These are phyloP conservation scores for Hirundichthys speculiger DNA, from an alignment of 2,113 vertebrate genomes.

Conservation along the genomic window DNA sequence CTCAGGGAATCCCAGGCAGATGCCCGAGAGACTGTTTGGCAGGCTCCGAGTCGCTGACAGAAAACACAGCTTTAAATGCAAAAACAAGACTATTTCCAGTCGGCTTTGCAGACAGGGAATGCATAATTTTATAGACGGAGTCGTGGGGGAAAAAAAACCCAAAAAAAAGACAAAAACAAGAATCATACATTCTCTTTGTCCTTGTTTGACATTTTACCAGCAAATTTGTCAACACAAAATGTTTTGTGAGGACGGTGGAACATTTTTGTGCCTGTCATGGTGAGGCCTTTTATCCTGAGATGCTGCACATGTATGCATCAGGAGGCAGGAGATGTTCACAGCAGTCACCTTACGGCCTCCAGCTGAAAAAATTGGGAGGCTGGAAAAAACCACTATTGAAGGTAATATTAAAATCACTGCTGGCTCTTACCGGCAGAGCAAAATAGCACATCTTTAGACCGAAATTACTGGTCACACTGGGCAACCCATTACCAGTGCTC, in stretches of 20 bases:
- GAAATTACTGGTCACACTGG: too few relatives aligned
- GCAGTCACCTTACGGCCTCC: too few relatives aligned
- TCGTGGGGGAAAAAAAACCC: too few relatives aligned
- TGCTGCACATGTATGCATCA: background rate
- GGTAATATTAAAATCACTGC: too few relatives aligned
- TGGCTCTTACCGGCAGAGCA: too few relatives aligned
- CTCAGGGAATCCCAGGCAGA: conserved; percentile 52
- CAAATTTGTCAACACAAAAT: conserved; percentile 45
- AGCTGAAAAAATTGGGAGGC: too few relatives aligned
- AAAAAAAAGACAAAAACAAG: background rate
- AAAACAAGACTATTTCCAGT: conserved; percentile 57
- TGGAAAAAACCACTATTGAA: too few relatives aligned
- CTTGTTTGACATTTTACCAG: conserved; percentile 57
- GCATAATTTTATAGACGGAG: conserved; percentile 35
- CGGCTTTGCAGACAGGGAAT: conserved; percentile 19
- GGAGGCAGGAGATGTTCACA: too few relatives aligned
- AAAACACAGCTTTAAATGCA: conserved; percentile 44
- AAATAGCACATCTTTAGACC: too few relatives aligned
- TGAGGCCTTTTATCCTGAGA: conserved; percentile 24
- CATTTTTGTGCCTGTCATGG: conserved; percentile 27
- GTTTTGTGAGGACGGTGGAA: conserved; percentile 46
- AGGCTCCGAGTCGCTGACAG: conserved; percentile 47
- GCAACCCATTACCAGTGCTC: too few relatives aligned
- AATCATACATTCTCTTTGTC: conserved; percentile 11
- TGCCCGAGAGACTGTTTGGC: conserved; percentile 38